Base-by-base conservation (phyloP, 2,888 invertebrate species). In the Drosophila prostipennis region DNA sequence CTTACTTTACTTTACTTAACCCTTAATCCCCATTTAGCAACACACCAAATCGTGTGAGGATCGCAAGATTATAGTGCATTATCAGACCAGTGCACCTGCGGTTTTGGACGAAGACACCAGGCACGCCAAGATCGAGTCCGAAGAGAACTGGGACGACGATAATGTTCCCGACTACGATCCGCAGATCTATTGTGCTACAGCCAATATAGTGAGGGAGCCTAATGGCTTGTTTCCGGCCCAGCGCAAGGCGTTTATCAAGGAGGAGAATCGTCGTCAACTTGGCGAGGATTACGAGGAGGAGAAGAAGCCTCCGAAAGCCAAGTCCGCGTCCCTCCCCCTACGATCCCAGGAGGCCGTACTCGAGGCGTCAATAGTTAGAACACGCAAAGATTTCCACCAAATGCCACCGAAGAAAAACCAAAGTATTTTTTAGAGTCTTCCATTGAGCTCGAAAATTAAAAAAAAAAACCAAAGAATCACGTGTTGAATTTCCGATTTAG, bases 131-230 rank as follows among this genome's bases (percentile, higher is more conserved):
- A 77, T 82, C 6, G 87, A 77, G 48, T 29, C 65, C 0, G 84
- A 80, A 11, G 82, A 82, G 10, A 84, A 82, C 48, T 82, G 82
- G 82, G 82, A 82, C 29, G 59, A 84, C 32, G 79, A 65, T 2
- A 40, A 52, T 43, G 87, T 70, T 0, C 74, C 79, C 10, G 90
- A 89, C 29, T 91, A 91, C 23, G 69, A 91, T 69, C 91, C 91
- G 0, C 68, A 77, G 39, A 61, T 69, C n/a, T 81, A 89, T 45
- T 78, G 76, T 3, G 73, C 79, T 3, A 63, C 36, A 3, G 87
- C 88, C 0, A 86, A 83, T 7, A 72, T 91, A 6, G 72, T 91
- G 1, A 81, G 90, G 0, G 72, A 77, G 34, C 82, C 89, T 1
- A 67, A 76, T n/a, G 90, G 91, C 1, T 34, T 79, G 8, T 78